Conservation (phyloP, 2,888 invertebrate genomes). For the Adineta ricciae region DNA sequence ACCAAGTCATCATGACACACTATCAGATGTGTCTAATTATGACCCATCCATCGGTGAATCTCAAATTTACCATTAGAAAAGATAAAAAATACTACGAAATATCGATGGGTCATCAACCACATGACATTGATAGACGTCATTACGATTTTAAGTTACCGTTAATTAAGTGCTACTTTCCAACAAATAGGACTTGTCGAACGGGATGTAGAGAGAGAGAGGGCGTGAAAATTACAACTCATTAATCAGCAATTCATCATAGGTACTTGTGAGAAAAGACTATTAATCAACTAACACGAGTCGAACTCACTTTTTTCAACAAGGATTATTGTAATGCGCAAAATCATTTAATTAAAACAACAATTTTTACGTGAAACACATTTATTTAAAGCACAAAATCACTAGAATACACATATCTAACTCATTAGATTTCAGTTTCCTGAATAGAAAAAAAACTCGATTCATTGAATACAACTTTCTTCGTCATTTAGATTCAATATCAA, state of each 20-base stretch:
- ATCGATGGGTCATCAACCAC: background rate
- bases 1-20: background rate
- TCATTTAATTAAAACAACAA: no score
- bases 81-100: background rate
- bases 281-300: background rate
- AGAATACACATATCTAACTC: background rate
- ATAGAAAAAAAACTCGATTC: background rate
- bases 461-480: background rate
- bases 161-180: background rate
- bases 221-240: background rate
- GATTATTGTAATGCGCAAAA: background rate
- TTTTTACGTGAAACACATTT: background rate
- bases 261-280: background rate
- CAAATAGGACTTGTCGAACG: background rate
- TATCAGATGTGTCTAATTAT: background rate
- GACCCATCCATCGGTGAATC: background rate
- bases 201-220: background rate
- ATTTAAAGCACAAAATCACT: background rate
- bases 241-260: background rate
- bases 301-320: background rate
- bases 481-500: background rate
- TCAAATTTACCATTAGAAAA: background rate
- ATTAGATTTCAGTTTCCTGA: no score
- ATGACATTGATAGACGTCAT: background rate
- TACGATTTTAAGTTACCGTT: background rate